phyloP scores from a whole-genome alignment of 2,113 vertebrate genomes.

The Anolis sagrei region DNA sequence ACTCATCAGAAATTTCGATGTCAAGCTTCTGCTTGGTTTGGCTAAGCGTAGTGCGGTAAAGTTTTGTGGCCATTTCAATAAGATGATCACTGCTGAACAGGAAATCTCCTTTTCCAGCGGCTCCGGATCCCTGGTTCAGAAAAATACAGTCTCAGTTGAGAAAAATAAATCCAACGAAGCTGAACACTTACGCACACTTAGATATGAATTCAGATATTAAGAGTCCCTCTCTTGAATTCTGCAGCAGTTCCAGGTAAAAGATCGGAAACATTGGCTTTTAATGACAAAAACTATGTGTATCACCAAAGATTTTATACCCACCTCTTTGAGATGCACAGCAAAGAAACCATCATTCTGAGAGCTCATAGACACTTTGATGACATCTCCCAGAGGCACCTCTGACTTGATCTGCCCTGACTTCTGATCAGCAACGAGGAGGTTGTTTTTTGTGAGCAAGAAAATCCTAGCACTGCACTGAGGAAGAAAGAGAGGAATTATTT shows the following conservation, averaged over 20 bases:
- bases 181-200: not conserved
- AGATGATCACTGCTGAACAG: constrained; percentile 94
- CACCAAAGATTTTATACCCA: constrained; percentile 43
- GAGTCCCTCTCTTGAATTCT: not conserved
- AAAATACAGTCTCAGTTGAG: constrained; percentile 15
- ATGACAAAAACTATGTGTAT: not conserved
- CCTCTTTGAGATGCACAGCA: constrained; percentile 95
- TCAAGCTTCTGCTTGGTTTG: constrained; percentile 86
- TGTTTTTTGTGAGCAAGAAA: constrained; percentile 95
- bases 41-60: constrained; percentile 87
- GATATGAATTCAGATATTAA: not conserved
- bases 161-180: not conserved
- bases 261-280: not conserved
- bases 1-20: constrained; percentile 97
- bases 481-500: not conserved
- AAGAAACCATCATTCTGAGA: constrained; percentile 95
- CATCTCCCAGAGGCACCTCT: constrained; percentile 90
- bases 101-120: constrained; percentile 96
- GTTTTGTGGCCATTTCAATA: constrained; percentile 97
- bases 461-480: constrained; percentile 85
- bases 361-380: constrained; percentile 94
- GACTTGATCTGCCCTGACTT: constrained; percentile 96
- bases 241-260: not conserved
- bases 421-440: constrained; percentile 92
- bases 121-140: constrained; percentile 85